Base-by-base conservation (phyloP, 2,888 invertebrate genomes). In the Oligia strigilis region DNA sequence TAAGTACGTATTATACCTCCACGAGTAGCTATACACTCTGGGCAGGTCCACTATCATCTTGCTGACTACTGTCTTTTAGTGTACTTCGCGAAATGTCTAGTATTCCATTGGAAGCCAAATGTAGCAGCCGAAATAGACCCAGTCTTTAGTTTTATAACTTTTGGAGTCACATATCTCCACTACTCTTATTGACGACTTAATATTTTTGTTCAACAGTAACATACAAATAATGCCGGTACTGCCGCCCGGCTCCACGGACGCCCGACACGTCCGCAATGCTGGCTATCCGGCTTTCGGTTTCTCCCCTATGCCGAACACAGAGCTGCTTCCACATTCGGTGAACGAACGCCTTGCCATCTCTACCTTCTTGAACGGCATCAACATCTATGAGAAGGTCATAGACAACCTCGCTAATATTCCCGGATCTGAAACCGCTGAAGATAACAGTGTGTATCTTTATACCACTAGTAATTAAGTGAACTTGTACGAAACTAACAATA, bases 271-370 rank as follows among this genome's bases (percentile, higher is more conserved):
- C 29, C 97, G 99, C 90, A 95, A 95, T 97, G 94, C 97, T 67
- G 98, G 98, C 23, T 97, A 98, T 76, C 98, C 98, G n/a, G 98
- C 98, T 0, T 96, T 99, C 88, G 98, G 99, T n/a, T 98, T 99
- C 93, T 98, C 98, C 0, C 99, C 98, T 0, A 98, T 99, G 97
- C 98, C 98, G 91, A 98, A 98, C 91, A 99, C 98, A 0, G 98
- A 98, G 0, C 97, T 98, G 29, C 96, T 98, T 4, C 97, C 99
- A 23, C 99, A 99, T 92, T 98, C 98, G 90, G 98, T 99, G 92
- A 97, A 99, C 92, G 99, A 99, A 93, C 98, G 96, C 91, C 94
- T 99, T 29, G 98, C 98, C 89, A 97, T 98, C 86, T 95, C 97
- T 3, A 97, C 97, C 3, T 99, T 98, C 93, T 93, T 98, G 17